Conservation (phyloP, 2,888 invertebrate genomes). For the Orthonevra nobilis region DNA sequence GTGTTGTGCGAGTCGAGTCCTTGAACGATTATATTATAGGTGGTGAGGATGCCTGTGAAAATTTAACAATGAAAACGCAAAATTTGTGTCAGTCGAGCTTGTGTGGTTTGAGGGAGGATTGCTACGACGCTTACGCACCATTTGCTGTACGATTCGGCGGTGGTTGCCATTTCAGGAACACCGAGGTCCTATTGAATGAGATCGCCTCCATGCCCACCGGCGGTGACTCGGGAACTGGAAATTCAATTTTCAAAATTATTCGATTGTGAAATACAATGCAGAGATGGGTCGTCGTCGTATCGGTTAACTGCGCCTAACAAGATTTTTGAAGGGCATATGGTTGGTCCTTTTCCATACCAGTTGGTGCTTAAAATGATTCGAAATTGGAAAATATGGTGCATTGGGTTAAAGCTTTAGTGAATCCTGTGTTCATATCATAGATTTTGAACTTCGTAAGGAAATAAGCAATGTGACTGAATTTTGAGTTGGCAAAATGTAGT, state of each 20-base stretch:
- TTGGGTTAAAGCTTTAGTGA: no score
- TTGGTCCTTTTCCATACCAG: conserved; percentile 27
- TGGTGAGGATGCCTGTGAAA: conserved; percentile 83
- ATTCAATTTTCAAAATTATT: conserved; percentile 67
- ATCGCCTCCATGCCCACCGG: conserved; percentile 91
- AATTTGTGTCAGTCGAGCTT: conserved; percentile 67
- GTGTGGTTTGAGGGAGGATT: conserved; percentile 5
- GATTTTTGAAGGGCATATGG: conserved; percentile 28
- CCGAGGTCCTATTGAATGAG: conserved; percentile 89
- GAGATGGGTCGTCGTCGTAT: conserved; percentile 73
- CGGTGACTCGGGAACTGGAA: conserved; percentile 89
- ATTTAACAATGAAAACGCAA: conserved; percentile 33
- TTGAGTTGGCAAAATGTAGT: no score
- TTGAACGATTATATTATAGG: conserved; percentile 88
- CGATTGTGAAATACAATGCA: conserved; percentile 67
- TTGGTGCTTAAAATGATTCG: conserved; percentile 41
- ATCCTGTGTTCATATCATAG: no score
- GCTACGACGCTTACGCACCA: conserved; percentile 81
- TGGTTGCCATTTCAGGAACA: conserved; percentile 91
- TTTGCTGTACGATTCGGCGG: conserved; percentile 88
- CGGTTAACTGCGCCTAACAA: conserved; percentile 55
- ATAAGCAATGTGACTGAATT: no score
- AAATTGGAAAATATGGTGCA: conserved; percentile 29
- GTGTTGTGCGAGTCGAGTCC: conserved; percentile 82
- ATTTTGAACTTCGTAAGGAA: no score